phyloP scores from a whole-genome alignment of 2,888 invertebrate genomes.

The Morpho deidamia region DNA sequence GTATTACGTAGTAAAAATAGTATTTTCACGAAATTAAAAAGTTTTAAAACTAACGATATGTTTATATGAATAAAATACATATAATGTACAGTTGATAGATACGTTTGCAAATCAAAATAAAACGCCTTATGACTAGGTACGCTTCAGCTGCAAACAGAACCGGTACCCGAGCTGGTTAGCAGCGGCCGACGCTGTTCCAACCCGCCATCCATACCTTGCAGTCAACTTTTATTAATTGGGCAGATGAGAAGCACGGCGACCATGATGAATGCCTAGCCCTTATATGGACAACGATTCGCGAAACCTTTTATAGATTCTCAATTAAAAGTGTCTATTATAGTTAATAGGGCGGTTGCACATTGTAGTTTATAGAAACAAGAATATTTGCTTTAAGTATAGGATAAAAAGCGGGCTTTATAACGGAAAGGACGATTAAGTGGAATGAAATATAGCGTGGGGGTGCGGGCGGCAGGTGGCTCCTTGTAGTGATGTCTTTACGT shows the following conservation, averaged over 20 bases:
- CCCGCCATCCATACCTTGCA: constrained; percentile 63
- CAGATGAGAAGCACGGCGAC: constrained; percentile 73
- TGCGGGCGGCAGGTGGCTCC: constrained; percentile 74
- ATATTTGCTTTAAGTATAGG: constrained; percentile 73
- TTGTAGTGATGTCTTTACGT: constrained; percentile 42
- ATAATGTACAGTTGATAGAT: constrained; percentile 30
- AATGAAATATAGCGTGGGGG: constrained; percentile 77
- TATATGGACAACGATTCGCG: constrained; percentile 69
- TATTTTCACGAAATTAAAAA: no score
- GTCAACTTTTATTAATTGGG: constrained; percentile 78
- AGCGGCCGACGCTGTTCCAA: constrained; percentile 53
- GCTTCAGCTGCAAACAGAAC: constrained; percentile 69
- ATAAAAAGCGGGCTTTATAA: constrained; percentile 75
- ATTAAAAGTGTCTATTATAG: constrained; percentile 77
- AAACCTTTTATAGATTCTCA: constrained; percentile 79
- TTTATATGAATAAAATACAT: no score
- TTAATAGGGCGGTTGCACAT: constrained; percentile 67
- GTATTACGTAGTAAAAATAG: no score
- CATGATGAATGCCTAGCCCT: constrained; percentile 72
- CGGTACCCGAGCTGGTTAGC: constrained; percentile 50
- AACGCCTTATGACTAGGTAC: constrained; percentile 52
- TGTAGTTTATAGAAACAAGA: constrained; percentile 67
- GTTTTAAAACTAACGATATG: no score
- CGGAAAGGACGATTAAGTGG: constrained; percentile 77
- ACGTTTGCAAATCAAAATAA: constrained; percentile 76